Conservation (phyloP, 2,888 invertebrate species). For the Drosophila cognata region DNA sequence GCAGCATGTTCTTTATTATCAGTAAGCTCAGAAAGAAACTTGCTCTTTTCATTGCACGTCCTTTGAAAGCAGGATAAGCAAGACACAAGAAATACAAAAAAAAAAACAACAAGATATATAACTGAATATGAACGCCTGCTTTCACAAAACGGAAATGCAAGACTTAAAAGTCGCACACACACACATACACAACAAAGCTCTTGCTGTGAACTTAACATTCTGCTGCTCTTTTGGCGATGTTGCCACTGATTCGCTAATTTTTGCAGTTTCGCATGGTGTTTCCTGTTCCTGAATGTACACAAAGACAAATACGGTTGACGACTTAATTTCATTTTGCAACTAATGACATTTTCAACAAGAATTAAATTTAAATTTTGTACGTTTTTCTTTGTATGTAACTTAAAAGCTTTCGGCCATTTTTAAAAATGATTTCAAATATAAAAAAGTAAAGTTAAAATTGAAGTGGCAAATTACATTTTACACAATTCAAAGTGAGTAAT, state of each 20-base stretch:
- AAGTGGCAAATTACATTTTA: neutral
- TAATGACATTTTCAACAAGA: conserved; percentile 3
- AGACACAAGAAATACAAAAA: neutral
- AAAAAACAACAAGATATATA: conserved; percentile 1
- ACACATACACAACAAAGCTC: neutral
- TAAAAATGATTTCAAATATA: neutral
- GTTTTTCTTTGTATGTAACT: neutral
- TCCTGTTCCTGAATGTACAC: neutral
- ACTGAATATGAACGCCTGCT: conserved; percentile 36
- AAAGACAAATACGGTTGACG: neutral
- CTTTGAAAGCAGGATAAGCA: neutral
- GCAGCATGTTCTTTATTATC: neutral
- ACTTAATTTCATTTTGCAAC: conserved; percentile 3
- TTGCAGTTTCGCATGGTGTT: neutral
- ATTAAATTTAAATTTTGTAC: neutral
- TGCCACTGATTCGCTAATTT: conserved; percentile 11
- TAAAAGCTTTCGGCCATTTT: neutral
- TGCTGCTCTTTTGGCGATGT: conserved; percentile 5
- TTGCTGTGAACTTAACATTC: conserved; percentile 1
- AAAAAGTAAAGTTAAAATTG: neutral
- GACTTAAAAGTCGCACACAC: neutral
- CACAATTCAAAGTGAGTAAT: neutral
- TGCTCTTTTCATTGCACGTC: neutral
- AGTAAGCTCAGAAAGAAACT: conserved; percentile 3
- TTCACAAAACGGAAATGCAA: conserved; percentile 53